Evolutionary conservation across 2,113 vertebrate species (phyloP), one percentile per base, ranked within the genome.

Genomic region (Callopanchax toddi): DNA sequence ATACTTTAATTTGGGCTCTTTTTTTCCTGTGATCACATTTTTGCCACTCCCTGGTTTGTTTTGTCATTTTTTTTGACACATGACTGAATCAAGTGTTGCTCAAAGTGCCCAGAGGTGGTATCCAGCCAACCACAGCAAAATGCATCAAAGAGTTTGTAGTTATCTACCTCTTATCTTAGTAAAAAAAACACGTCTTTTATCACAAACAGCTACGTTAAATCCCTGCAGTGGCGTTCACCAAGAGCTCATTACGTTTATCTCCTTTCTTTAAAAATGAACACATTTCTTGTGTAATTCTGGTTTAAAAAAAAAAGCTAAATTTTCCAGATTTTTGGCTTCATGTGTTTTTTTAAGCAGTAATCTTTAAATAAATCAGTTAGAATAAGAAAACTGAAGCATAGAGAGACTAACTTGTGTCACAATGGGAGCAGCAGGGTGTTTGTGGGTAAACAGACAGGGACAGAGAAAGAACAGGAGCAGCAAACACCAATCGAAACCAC

Each of bases 361-460:
- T 44, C 9, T 23, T 17, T 22, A n/a, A 37, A n/a, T n/a, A 34
- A 46, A 18, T 34, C 18, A 34, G 17, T 5, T 1, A 32, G 15
- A 45, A 22, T 9, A 20, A 9, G 23, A 11, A 1, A 39, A 0
- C 46, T 20, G 6, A 34, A 54, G 8, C n/a, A 22, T 11, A 22
- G 20, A 20, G 60, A 20, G 23, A 43, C 43, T 34, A 43, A 61
- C 50, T 51, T 53, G 26, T 40, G 32, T 32, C 12, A 17, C 23
- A 26, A 5, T 1, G 7, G 71, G 39, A 72, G 42, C 42, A 43
- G 11, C 52, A 13, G 12, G 51, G 69, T 75, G 65, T 73, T 80
- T 85, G 82, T 57, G 81, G 80, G 74, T 78, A 82, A 86, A 83
- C 74, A 60, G 68, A 64, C 65, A 13, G 20, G 58, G 60, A 75